Conservation (phyloP, 1,140 invertebrate genomes). For the Plectrocnemia conspersa region DNA sequence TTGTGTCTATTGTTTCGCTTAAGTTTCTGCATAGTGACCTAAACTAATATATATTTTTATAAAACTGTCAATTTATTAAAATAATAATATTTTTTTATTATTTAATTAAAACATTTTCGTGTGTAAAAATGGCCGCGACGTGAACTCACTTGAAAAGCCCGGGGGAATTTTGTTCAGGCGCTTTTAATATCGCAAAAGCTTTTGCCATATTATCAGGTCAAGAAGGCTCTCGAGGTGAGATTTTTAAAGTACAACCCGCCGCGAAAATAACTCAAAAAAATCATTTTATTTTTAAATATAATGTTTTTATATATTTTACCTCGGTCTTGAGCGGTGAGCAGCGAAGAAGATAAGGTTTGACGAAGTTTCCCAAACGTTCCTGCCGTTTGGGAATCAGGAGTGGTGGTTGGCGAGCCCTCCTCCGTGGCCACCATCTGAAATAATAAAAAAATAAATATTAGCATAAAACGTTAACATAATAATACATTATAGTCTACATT, state of each 20-base stretch:
- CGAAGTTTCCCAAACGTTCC: slow-evolving; percentile 74
- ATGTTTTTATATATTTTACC: slow-evolving; percentile 49
- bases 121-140: too few species aligned
- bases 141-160: too few species aligned
- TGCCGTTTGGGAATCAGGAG: slow-evolving; percentile 50
- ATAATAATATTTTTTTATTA: too few species aligned
- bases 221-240: slow-evolving; percentile 7
- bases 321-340: slow-evolving; percentile 75
- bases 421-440: slow-evolving; percentile 74
- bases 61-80: too few species aligned
- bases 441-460: background rate
- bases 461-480: background rate
- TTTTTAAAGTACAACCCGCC: background rate
- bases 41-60: too few species aligned
- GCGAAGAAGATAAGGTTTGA: slow-evolving; percentile 71
- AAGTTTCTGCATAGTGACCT: too few species aligned
- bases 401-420: slow-evolving; percentile 53
- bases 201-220: slow-evolving; percentile 31
- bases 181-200: slow-evolving; percentile 22
- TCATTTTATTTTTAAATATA: background rate
- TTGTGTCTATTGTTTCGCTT: too few species aligned
- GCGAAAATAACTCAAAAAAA: background rate
- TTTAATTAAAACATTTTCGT: too few species aligned
- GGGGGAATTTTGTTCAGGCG: too few species aligned
- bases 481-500: too few species aligned